These are phyloP conservation scores for Cephus rjabovi DNA, from an alignment of 2,888 invertebrate species.

Conservation along the genomic window DNA sequence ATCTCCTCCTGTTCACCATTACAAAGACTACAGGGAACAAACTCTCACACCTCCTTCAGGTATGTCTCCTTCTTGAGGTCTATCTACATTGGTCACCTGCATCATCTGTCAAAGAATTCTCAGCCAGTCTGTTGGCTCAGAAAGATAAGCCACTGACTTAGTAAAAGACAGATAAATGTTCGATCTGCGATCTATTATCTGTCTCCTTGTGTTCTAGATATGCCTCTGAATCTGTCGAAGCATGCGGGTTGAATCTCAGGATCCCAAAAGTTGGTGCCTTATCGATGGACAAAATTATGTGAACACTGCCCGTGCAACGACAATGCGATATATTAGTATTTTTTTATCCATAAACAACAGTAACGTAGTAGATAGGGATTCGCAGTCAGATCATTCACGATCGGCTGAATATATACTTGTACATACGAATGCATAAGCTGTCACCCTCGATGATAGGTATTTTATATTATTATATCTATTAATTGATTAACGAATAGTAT, in stretches of 20 bases:
- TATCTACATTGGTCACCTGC: background rate
- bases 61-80: conserved; percentile 27
- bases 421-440: conserved; percentile 56
- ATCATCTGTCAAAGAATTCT: background rate
- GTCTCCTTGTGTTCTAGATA: conserved; percentile 74
- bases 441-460: conserved; percentile 51
- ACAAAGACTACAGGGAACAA: conserved; percentile 66
- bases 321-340: conserved; percentile 66
- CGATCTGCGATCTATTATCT: background rate
- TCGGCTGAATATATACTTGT: conserved; percentile 55
- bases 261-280: conserved; percentile 52
- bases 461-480: conserved; percentile 51
- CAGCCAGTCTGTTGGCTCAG: too few relatives aligned
- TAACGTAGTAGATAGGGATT: conserved; percentile 55
- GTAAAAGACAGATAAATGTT: background rate
- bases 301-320: conserved; percentile 66
- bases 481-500: conserved; percentile 54
- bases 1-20: conserved; percentile 62
- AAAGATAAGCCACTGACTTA: background rate
- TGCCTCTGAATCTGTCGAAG: conserved; percentile 90
- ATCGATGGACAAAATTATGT: conserved; percentile 53
- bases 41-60: conserved; percentile 65
- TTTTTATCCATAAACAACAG: conserved; percentile 60
- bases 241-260: conserved; percentile 74
- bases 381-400: conserved; percentile 38